A percentile compares a stretch with the other conserved stretches of the same genome.
Evolutionary conservation across 2,113 vertebrate genomes (phyloP).

Genomic region (Plecotus auritus): DNA sequence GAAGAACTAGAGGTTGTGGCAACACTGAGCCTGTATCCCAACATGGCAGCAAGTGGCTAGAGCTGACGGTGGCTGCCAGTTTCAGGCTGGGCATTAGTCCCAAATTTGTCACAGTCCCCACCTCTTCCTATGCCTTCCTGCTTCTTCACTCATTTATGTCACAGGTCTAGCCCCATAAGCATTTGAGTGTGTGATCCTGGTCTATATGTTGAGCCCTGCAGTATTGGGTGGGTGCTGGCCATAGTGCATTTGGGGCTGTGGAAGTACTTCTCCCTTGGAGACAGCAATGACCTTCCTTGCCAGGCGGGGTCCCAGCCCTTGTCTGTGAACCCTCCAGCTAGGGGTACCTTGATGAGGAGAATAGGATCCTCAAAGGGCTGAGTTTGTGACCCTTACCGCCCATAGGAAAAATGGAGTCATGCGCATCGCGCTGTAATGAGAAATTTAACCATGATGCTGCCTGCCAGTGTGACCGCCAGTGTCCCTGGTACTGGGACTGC

Average conservation of each 20-base stretch:
- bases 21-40: background rate
- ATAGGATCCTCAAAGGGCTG: fast-evolving
- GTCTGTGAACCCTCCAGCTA: background rate
- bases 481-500: constrained; percentile 76
- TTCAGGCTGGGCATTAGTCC: background rate
- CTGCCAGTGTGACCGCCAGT: constrained; percentile 81
- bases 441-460: constrained; percentile 66
- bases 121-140: background rate
- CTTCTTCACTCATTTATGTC: background rate
- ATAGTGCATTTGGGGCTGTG: background rate
- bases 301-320: background rate
- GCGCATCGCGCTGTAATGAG: constrained; percentile 75
- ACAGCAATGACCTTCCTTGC: background rate
- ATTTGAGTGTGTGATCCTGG: background rate
- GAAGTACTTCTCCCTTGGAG: background rate
- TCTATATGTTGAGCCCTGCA: background rate
- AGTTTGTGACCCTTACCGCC: background rate
- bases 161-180: background rate
- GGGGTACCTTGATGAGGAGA: background rate
- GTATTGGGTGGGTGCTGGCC: background rate
- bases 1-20: background rate
- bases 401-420: constrained; percentile 77
- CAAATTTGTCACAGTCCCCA: background rate
- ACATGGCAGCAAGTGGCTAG: background rate
- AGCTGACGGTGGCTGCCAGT: background rate